phyloP scores from a whole-genome alignment of 2,797 vertebrate genomes.

The Alouatta caraya region DNA sequence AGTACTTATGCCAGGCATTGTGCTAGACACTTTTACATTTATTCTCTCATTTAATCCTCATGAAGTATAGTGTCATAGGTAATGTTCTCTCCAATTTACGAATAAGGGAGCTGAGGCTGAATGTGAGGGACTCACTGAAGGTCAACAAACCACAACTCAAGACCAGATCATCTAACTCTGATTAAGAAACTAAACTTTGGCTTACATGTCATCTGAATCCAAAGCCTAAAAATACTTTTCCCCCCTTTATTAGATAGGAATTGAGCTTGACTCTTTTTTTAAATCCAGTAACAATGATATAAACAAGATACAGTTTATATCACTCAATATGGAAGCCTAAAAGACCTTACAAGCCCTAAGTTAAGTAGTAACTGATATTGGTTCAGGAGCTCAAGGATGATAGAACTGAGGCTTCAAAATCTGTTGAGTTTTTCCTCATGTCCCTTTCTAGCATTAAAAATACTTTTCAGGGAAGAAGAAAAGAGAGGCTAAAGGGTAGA shows the following conservation, averaged over 20 bases:
- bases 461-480: neutral
- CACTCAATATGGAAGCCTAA: neutral
- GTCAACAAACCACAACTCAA: neutral
- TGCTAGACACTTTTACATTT: neutral
- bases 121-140: neutral
- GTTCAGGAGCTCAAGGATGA: neutral
- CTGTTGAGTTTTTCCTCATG: neutral
- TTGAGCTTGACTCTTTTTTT: neutral
- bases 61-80: neutral
- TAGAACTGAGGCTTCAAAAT: neutral
- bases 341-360: neutral
- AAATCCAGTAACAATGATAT: neutral
- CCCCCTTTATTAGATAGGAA: neutral
- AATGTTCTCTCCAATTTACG: neutral
- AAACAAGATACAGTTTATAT: neutral
- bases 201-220: neutral
- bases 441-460: neutral
- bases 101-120: conserved; percentile 3
- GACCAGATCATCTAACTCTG: neutral
- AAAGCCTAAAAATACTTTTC: neutral
- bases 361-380: neutral
- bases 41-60: neutral
- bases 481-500: neutral
- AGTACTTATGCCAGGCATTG: neutral
- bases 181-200: neutral